Percentiles rank a stretch among this genome's conserved stretches.
These are phyloP conservation scores for Nylanderia fulva DNA, from an alignment of 1,140 invertebrate genomes.

Conservation along the genomic window DNA sequence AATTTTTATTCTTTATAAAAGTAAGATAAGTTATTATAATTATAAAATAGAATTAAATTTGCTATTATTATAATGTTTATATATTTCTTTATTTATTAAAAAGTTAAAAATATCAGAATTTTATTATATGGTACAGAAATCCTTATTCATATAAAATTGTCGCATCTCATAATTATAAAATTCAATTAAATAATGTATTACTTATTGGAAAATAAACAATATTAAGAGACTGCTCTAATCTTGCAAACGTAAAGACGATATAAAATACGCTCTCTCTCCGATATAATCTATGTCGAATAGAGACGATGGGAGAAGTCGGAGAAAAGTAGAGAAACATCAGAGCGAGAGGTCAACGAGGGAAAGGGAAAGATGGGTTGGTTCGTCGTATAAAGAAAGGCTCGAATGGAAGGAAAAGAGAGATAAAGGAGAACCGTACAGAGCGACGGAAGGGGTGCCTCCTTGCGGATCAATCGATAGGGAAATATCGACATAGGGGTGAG, in stretches of 20 bases:
- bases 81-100: neutral
- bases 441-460: conserved; percentile 69
- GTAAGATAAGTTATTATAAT: neutral
- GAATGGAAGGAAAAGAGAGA: conserved; percentile 67
- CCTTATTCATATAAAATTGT: neutral
- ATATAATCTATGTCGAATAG: conserved; percentile 26
- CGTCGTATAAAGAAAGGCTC: conserved; percentile 67
- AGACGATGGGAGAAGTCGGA: conserved; percentile 17
- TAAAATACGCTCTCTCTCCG: neutral
- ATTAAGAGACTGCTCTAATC: conserved; percentile 20
- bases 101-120: neutral
- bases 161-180: neutral
- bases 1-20: neutral
- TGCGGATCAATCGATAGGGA: conserved; percentile 85
- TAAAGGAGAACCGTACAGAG: conserved; percentile 69
- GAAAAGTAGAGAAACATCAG: conserved; percentile 42
- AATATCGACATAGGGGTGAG: conserved; percentile 81
- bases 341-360: neutral
- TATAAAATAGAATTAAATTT: neutral
- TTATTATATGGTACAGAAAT: neutral
- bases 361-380: conserved; percentile 31
- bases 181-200: neutral
- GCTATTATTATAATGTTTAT: neutral
- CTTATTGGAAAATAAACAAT: conserved; percentile 11
- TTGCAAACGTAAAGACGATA: neutral